phyloP scores from a whole-genome alignment of 2,888 invertebrate species.

The Leucania comma region DNA sequence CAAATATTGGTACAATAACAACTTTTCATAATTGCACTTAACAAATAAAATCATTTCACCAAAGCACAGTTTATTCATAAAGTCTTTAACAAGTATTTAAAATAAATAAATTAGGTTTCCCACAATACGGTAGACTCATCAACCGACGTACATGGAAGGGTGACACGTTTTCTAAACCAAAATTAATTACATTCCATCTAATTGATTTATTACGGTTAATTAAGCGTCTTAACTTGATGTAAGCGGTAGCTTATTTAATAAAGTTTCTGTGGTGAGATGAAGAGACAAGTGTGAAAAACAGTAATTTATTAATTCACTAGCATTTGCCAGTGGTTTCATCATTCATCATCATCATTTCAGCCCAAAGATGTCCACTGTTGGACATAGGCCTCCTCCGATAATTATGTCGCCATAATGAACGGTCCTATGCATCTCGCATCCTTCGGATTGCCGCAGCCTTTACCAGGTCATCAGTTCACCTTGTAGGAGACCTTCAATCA shows the following conservation, averaged over 20 bases:
- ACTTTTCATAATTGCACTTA: not conserved
- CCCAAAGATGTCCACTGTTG: no score
- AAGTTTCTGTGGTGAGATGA: slow-evolving; percentile 5
- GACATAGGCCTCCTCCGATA: no score
- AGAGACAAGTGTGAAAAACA: not conserved
- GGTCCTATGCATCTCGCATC: no score
- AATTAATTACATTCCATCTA: slow-evolving; percentile 64
- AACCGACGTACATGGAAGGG: slow-evolving; percentile 40
- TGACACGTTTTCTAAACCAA: slow-evolving; percentile 63
- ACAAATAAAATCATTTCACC: not conserved
- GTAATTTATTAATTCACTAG: no score
- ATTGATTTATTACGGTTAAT: slow-evolving; percentile 70
- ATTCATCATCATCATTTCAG: no score
- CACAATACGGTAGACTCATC: slow-evolving; percentile 44
- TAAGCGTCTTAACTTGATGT: slow-evolving; percentile 50
- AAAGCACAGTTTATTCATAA: not conserved
- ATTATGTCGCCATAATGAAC: no score
- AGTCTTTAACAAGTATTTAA: slow-evolving; percentile 17
- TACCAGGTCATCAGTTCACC: no score
- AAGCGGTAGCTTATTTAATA: slow-evolving; percentile 46
- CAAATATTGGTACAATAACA: no score
- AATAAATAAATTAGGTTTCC: slow-evolving; percentile 45
- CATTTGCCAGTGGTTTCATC: no score
- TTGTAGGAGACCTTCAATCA: no score
- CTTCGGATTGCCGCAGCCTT: no score